A percentile compares a stretch with the other conserved stretches of the same genome.
Evolutionary conservation across 1,140 invertebrate genomes (phyloP).

Genomic region (Mamestra configurata): DNA sequence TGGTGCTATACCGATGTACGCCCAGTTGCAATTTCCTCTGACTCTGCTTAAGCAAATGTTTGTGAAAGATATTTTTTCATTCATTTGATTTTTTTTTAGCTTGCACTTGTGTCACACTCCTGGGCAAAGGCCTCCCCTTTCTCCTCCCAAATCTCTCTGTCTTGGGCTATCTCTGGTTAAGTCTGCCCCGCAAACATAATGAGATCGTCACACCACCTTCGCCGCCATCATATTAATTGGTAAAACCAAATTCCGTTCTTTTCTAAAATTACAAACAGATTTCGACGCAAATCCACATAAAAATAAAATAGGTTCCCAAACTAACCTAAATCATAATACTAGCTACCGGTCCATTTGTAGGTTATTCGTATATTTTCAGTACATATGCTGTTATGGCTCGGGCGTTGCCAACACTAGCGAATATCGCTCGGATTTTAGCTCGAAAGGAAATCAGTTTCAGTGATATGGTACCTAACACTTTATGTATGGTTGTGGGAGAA

Average conservation of each 20-base stretch:
- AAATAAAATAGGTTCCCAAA: constrained; percentile 7
- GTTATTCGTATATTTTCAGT: constrained; percentile 26
- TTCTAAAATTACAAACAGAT: not conserved
- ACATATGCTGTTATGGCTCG: constrained; percentile 23
- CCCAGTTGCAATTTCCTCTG: too few relatives aligned
- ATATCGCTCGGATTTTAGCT: constrained; percentile 21
- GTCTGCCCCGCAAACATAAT: too few relatives aligned
- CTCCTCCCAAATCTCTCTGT: too few relatives aligned
- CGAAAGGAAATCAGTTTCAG: constrained; percentile 39
- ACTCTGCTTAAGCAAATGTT: too few relatives aligned
- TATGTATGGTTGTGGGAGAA: not conserved
- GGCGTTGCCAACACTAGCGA: constrained; percentile 28
- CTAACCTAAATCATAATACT: constrained; percentile 4
- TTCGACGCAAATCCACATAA: not conserved
- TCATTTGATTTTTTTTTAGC: too few relatives aligned
- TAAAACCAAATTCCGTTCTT: not conserved
- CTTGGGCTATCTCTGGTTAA: too few relatives aligned
- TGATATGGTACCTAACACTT: constrained; percentile 32
- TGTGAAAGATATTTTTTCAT: too few relatives aligned
- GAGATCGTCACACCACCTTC: too few relatives aligned
- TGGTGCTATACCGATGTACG: too few relatives aligned
- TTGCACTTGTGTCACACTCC: too few relatives aligned
- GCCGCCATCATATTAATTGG: too few relatives aligned
- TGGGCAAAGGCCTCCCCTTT: too few relatives aligned
- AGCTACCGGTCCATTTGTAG: constrained; percentile 12